Conservation (phyloP, 2,888 invertebrate genomes). For the Mycalesis mineus region DNA sequence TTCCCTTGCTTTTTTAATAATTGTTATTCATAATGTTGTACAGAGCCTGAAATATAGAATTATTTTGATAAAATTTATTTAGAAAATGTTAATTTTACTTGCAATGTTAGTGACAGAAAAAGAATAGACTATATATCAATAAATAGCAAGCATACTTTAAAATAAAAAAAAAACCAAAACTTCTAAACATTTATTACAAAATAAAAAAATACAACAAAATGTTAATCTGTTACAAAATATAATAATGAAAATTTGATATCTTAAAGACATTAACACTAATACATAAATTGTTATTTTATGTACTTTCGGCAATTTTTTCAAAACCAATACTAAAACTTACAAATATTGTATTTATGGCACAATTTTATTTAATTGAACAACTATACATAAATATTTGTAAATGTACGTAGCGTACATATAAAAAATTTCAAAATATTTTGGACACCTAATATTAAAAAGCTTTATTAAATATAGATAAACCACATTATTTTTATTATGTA, state of each 20-base stretch:
- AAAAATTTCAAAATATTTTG: no score
- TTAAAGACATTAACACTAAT: neutral
- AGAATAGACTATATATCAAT: neutral
- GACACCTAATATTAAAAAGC: no score
- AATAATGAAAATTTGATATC: neutral
- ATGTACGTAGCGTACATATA: no score
- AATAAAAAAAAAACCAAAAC: neutral
- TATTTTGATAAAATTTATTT: slow-evolving; percentile 22
- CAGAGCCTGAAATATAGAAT: slow-evolving; percentile 44
- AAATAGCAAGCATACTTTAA: neutral
- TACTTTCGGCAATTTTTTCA: neutral
- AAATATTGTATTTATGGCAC: neutral
- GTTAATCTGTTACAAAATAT: neutral
- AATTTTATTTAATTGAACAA: neutral
- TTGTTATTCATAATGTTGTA: slow-evolving; percentile 43
- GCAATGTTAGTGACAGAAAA: neutral
- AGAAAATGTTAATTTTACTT: slow-evolving; percentile 3
- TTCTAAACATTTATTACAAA: neutral
- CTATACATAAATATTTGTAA: no score
- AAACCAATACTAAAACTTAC: neutral
- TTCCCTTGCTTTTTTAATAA: slow-evolving; percentile 28
- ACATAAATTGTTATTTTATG: neutral
- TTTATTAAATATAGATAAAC: no score
- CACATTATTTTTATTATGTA: no score
- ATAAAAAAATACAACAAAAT: slow-evolving; percentile 3